Percentiles rank a stretch among this genome's conserved stretches.
phyloP scores from a whole-genome alignment of 2,888 invertebrate species.

The Caenorhabditis sp. region DNA sequence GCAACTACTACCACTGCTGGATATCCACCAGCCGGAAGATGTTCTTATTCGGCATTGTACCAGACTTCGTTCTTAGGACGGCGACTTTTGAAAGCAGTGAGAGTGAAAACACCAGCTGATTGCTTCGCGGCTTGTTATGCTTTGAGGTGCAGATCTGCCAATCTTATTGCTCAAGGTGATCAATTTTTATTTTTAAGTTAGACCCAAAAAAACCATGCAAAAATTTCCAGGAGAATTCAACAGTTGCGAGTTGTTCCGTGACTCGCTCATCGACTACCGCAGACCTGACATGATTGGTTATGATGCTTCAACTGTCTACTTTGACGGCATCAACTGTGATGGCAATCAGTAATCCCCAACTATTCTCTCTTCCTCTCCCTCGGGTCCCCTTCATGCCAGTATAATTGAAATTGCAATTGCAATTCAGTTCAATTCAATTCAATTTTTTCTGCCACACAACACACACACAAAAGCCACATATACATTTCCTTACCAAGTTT shows the following conservation, averaged over 20 bases:
- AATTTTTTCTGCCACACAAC: slow-evolving; percentile 16
- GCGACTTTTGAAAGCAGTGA: slow-evolving; percentile 68
- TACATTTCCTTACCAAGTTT: background rate
- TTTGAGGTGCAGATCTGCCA: slow-evolving; percentile 81
- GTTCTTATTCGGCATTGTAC: slow-evolving; percentile 80
- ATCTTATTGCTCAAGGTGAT: slow-evolving; percentile 76
- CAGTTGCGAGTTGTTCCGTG: slow-evolving; percentile 75
- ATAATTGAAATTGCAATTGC: slow-evolving; percentile 32
- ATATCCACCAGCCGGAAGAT: slow-evolving; percentile 78
- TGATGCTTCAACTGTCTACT: slow-evolving; percentile 80
- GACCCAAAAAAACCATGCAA: background rate
- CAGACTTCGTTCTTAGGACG: slow-evolving; percentile 78
- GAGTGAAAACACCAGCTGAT: slow-evolving; percentile 72
- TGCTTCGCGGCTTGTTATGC: slow-evolving; percentile 80
- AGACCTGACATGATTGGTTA: slow-evolving; percentile 79
- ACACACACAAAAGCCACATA: too few species aligned
- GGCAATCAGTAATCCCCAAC: slow-evolving; percentile 42
- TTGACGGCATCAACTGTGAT: slow-evolving; percentile 81
- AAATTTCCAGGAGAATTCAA: slow-evolving; percentile 62
- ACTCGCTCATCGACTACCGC: slow-evolving; percentile 82
- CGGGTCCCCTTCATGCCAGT: slow-evolving; percentile 65
- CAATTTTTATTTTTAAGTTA: too few species aligned
- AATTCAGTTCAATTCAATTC: slow-evolving; percentile 5
- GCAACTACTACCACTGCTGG: slow-evolving; percentile 66
- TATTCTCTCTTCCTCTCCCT: slow-evolving; percentile 7